Conservation (phyloP, 2,888 invertebrate species). For the Tupiocoris notatus region DNA sequence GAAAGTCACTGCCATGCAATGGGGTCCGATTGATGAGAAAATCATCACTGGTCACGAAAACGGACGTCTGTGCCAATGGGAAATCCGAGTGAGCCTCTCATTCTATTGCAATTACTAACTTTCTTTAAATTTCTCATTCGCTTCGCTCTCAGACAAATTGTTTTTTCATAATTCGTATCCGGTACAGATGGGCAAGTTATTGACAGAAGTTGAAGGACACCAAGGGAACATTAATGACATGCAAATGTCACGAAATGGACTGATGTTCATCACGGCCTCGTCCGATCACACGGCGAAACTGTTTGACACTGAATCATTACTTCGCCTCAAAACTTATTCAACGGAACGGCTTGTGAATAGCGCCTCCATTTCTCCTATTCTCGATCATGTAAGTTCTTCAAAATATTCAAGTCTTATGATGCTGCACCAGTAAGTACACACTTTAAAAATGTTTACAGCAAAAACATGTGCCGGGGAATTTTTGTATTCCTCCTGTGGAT, state of each 20-base stretch:
- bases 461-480: no score
- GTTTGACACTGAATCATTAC: slow-evolving; percentile 84
- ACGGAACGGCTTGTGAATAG: slow-evolving; percentile 98
- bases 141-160: no score
- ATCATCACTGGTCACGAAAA: slow-evolving; percentile 92
- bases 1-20: slow-evolving; percentile 88
- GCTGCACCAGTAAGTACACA: no score
- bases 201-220: slow-evolving; percentile 78
- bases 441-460: no score
- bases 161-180: not conserved
- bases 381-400: slow-evolving; percentile 77
- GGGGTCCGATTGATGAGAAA: slow-evolving; percentile 91
- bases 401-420: no score
- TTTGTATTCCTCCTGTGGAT: no score
- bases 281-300: slow-evolving; percentile 95
- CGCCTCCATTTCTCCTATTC: slow-evolving; percentile 91
- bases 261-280: slow-evolving; percentile 96
- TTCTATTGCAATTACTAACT: no score
- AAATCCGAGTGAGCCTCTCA: slow-evolving; percentile 77
- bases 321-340: slow-evolving; percentile 90
- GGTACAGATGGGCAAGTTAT: slow-evolving; percentile 82
- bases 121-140: no score
- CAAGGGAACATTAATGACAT: slow-evolving; percentile 89
- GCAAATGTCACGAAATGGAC: slow-evolving; percentile 88
- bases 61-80: slow-evolving; percentile 91